Evolutionary conservation across 2,113 vertebrate species (phyloP).

Genomic region (Halichoerus grypus): DNA sequence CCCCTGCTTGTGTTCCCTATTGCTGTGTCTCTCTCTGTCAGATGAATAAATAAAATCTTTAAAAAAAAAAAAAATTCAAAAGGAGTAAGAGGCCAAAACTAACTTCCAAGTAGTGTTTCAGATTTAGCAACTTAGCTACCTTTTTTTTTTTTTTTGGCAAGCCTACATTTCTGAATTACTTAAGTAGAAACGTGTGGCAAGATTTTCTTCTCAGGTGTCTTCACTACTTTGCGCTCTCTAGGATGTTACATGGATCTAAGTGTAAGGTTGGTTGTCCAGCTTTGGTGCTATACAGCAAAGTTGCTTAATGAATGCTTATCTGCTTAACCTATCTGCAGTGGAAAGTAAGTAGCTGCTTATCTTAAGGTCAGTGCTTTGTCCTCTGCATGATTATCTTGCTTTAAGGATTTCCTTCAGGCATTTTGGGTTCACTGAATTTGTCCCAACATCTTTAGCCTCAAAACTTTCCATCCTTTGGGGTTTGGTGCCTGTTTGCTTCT

Average conservation of each 20-base stretch:
- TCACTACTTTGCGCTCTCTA: background rate
- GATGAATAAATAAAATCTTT: too few species aligned
- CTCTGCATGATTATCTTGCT: conserved; percentile 17
- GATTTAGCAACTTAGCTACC: conserved; percentile 10
- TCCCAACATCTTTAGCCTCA: conserved; percentile 11
- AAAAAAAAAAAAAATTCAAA: background rate
- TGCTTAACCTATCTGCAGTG: conserved; percentile 41
- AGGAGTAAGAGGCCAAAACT: conserved; percentile 14
- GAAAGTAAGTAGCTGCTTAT: conserved; percentile 66
- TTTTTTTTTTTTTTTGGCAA: background rate
- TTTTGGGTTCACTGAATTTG: conserved; percentile 60
- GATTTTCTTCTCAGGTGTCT: background rate
- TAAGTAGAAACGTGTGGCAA: background rate
- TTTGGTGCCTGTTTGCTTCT: background rate
- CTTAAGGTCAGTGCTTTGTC: conserved; percentile 52
- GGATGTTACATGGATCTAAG: background rate
- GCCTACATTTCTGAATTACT: background rate
- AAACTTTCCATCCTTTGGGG: conserved; percentile 19
- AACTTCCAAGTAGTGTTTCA: conserved; percentile 34
- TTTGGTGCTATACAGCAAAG: background rate
- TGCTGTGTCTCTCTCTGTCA: too few species aligned
- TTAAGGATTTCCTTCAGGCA: conserved; percentile 51
- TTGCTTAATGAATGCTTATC: conserved; percentile 65
- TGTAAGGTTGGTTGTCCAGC: background rate
- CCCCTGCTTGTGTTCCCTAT: too few species aligned